Conservation (phyloP, 2,797 vertebrate species). For the Tenualosa ilisha region DNA sequence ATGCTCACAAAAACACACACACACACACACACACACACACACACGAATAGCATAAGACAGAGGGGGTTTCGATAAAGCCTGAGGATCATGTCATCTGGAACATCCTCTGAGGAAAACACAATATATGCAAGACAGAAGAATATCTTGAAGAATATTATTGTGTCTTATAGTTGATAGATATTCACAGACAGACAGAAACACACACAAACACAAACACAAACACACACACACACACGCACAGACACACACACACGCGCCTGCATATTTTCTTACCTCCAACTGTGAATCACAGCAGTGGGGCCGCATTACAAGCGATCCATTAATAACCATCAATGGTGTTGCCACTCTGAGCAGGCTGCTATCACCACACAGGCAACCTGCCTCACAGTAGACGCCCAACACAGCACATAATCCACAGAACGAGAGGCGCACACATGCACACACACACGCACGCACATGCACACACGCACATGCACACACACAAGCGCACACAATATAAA, state of each 20-base stretch:
- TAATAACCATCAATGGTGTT: not conserved
- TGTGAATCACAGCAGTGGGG: slow-evolving; percentile 1
- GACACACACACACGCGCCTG: not conserved
- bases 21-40: not conserved
- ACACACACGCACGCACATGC: not conserved
- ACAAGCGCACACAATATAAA: not conserved
- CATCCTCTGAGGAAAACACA: not conserved
- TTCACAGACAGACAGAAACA: not conserved
- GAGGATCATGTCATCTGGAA: not conserved
- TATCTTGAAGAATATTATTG: too few relatives aligned
- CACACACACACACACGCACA: not conserved
- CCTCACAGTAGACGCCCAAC: not conserved
- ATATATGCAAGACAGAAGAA: too few relatives aligned
- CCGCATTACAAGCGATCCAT: not conserved
- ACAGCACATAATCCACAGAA: not conserved
- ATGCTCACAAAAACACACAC: not conserved
- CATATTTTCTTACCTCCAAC: not conserved
- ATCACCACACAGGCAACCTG: not conserved
- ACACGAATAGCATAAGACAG: not conserved
- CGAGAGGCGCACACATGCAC: not conserved
- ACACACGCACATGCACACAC: not conserved
- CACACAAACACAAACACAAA: not conserved
- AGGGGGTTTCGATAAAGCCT: not conserved
- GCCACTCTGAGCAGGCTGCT: not conserved
- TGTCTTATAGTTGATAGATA: too few relatives aligned